Conservation (phyloP, 2,797 vertebrate species). For the Rhabdomys pumilio region DNA sequence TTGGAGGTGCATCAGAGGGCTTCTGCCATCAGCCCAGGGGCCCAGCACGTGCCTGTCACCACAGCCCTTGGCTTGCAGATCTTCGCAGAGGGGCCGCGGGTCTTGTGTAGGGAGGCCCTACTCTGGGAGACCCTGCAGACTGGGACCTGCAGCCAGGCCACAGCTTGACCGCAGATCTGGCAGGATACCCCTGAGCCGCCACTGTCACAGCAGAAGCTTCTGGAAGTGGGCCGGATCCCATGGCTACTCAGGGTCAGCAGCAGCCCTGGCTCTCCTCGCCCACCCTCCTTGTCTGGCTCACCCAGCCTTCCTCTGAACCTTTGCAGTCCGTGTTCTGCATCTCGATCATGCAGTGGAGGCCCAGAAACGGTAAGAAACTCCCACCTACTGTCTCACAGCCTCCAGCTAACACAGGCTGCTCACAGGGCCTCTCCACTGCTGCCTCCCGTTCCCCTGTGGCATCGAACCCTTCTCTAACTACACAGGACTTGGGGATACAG, state of each 20-base stretch:
- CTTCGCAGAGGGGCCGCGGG: slow-evolving; percentile 75
- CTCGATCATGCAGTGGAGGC: neutral
- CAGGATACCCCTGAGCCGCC: neutral
- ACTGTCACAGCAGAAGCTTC: neutral
- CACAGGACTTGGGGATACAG: neutral
- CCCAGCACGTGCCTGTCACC: slow-evolving; percentile 78
- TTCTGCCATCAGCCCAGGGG: neutral
- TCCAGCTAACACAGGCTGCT: too few relatives aligned
- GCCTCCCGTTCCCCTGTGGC: neutral
- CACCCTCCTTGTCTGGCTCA: neutral
- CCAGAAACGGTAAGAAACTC: neutral
- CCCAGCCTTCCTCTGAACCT: neutral
- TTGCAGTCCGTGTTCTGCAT: neutral
- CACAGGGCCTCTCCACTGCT: too few relatives aligned
- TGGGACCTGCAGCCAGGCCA: rapidly evolving
- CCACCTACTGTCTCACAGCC: neutral
- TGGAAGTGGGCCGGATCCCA: rapidly evolving
- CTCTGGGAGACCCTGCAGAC: slow-evolving; percentile 41
- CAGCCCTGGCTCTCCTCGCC: neutral
- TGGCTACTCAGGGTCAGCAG: neutral
- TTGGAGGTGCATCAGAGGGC: rapidly evolving
- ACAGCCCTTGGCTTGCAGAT: slow-evolving; percentile 62
- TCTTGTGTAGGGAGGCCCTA: slow-evolving; percentile 31
- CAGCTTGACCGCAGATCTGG: neutral
- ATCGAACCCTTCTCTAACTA: neutral